Evolutionary conservation across 2,888 invertebrate species (phyloP).

Genomic region (Hipparchia semele): DNA sequence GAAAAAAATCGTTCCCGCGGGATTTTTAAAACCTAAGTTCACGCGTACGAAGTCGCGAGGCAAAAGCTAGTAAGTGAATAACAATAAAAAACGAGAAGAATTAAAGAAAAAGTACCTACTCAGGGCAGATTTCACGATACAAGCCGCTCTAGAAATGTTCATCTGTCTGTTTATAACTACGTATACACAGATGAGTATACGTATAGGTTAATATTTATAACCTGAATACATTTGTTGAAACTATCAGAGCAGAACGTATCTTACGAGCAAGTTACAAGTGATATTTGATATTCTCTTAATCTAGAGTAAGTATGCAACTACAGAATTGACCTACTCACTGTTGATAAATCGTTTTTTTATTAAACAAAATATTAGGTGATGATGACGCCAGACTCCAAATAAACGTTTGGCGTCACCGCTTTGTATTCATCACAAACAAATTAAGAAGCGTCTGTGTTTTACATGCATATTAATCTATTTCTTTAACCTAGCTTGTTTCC

Average conservation of each 20-base stretch:
- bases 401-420: conserved; percentile 7
- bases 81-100: no score
- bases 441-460: conserved; percentile 10
- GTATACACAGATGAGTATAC: neutral
- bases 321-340: conserved; percentile 35
- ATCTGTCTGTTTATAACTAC: no score
- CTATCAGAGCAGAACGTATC: conserved; percentile 7
- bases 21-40: no score
- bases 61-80: no score
- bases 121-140: neutral
- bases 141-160: neutral
- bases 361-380: conserved; percentile 29
- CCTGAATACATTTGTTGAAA: conserved; percentile 2
- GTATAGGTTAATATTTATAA: conserved; percentile 1
- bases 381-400: conserved; percentile 24
- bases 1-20: no score
- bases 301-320: conserved; percentile 20
- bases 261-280: neutral
- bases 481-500: neutral
- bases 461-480: conserved; percentile 4
- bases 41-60: no score
- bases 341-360: conserved; percentile 36
- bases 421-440: conserved; percentile 11
- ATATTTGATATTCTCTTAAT: conserved; percentile 7
- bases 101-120: no score